phyloP scores from a whole-genome alignment of 2,888 invertebrate genomes.

The Diogma glabrata region DNA sequence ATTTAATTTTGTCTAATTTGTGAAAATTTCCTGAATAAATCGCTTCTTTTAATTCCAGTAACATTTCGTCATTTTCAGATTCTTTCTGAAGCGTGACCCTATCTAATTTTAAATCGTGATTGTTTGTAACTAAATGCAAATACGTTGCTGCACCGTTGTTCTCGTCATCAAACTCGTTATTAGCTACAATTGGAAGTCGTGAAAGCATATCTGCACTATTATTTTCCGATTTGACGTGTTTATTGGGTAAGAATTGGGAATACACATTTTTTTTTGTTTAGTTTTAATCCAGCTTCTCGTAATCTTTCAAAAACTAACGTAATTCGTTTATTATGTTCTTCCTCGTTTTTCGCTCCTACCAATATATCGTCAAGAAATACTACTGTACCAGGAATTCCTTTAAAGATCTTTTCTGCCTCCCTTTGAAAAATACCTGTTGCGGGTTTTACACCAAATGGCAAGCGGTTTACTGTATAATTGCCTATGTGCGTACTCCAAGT shows the following conservation, averaged over 20 bases:
- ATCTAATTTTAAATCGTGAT: not conserved
- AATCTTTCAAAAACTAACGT: conserved; percentile 6
- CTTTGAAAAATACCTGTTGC: not conserved
- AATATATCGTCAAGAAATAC: not conserved
- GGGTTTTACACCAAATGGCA: too few species aligned
- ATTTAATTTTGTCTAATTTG: too few species aligned
- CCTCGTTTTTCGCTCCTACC: not conserved
- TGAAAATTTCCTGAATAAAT: not conserved
- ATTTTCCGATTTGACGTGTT: conserved; percentile 1
- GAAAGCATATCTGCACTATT: not conserved
- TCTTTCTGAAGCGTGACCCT: not conserved
- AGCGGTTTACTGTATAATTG: conserved; percentile 10
- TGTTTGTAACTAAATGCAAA: conserved; percentile 1
- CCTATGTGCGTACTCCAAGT: conserved; percentile 19
- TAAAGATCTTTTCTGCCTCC: not conserved
- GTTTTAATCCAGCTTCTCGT: conserved; percentile 14
- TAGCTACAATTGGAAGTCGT: conserved; percentile 2
- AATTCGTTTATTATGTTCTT: not conserved
- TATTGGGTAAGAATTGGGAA: too few species aligned
- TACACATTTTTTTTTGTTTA: not conserved
- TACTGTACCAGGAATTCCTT: not conserved
- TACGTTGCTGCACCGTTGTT: not conserved
- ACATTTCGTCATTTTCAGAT: not conserved
- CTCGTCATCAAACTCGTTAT: not conserved
- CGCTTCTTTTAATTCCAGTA: not conserved